Conservation (phyloP, 2,113 vertebrate species). For the Gymnocephalus cernua region DNA sequence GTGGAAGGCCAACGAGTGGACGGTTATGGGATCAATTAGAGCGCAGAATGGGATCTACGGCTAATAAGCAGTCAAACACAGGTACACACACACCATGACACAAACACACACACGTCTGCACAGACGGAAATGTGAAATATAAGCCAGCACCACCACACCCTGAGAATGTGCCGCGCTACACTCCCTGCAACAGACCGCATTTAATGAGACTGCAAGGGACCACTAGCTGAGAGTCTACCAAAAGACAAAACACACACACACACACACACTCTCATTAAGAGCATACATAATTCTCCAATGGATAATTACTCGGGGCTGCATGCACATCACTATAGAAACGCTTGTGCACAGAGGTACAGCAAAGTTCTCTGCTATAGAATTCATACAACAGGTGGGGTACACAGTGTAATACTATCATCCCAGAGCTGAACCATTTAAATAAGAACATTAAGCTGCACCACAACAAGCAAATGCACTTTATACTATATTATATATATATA, state of each 20-base stretch:
- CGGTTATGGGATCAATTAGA: conserved; percentile 50
- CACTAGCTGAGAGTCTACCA: conserved; percentile 41
- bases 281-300: conserved; percentile 26
- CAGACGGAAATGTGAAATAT: conserved; percentile 63
- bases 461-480: neutral
- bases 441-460: neutral
- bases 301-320: conserved; percentile 24
- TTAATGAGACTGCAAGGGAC: conserved; percentile 69
- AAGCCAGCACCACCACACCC: conserved; percentile 71
- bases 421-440: neutral
- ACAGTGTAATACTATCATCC: conserved; percentile 5
- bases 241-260: conserved; percentile 24
- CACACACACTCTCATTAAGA: conserved; percentile 26
- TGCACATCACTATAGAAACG: conserved; percentile 42
- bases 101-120: neutral
- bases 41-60: conserved; percentile 50
- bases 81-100: conserved; percentile 1
- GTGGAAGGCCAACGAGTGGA: conserved; percentile 33
- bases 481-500: no score
- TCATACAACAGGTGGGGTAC: conserved; percentile 22
- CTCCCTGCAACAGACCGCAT: conserved; percentile 57
- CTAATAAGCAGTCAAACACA: conserved; percentile 45
- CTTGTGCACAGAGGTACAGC: neutral
- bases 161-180: conserved; percentile 53
- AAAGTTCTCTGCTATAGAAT: conserved; percentile 7